Base-by-base conservation (phyloP, 2,797 vertebrate species). In the Parauchenoglanis punctatus region DNA sequence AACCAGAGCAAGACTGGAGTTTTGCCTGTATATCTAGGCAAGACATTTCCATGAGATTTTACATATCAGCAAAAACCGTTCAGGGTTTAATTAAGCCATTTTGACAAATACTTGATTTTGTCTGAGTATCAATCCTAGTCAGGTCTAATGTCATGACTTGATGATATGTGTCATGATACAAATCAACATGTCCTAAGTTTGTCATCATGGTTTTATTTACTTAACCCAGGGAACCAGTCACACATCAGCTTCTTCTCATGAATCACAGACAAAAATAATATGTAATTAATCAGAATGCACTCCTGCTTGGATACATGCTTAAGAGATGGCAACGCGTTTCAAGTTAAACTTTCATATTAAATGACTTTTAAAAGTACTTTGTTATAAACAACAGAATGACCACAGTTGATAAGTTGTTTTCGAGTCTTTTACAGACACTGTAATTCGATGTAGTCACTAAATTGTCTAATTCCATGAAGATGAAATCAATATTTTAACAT, bases 1-100 rank as follows among this genome's bases (percentile, higher is more conserved):
- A 90, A 87, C 86, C 88, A 87, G 83, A 83, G 76, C 46, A 90
- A 81, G 86, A 90, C 91, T 91, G 87, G 88, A 90, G 88, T 86
- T 91, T 87, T 89, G 76, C 86, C 73, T 90, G 80, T 83, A 84
- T 85, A 84, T 82, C 75, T 86, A 88, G 88, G 75, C 85, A 83
- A 58, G 84, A 87, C 49, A 13, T 78, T 81, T 83, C 63, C 23
- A 78, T 63, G 44, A 82, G 78, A 63, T 86, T 65, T 75, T 49
- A 63, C 78, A 87, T 84, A 86, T 86, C 81, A 28, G 44, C 82
- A 58, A 63, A 85, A 81, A 70, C 28, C 70, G 77, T 85, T 86
- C 61, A 90, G 86, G 83, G 80, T 73, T 83, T 25, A 59, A 87
- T 82, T 25, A 86, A 86, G 61, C 73, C 73, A 78, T 88, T 68